Evolutionary conservation across 2,888 invertebrate species (phyloP).

Genomic region (Drosophila neotestacea): DNA sequence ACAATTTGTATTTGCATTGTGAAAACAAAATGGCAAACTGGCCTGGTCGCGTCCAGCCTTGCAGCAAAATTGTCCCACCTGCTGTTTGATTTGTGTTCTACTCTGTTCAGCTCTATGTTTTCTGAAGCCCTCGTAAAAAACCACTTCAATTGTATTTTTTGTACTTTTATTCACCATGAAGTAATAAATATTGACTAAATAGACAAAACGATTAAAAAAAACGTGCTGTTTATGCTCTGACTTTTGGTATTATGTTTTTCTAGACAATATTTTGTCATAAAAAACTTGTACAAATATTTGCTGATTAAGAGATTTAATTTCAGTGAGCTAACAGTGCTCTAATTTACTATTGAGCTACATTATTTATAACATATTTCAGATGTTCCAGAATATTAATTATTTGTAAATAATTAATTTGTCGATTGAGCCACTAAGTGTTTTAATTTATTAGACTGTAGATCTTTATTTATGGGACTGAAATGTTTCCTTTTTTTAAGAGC

Average conservation of each 20-base stretch:
- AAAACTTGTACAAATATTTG: background rate
- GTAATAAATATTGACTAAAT: constrained; percentile 34
- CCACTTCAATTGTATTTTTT: constrained; percentile 24
- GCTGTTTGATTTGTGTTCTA: constrained; percentile 75
- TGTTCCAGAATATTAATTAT: background rate
- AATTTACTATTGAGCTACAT: background rate
- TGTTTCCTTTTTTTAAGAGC: background rate
- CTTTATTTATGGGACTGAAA: background rate
- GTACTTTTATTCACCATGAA: constrained; percentile 16
- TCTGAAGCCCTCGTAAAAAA: constrained; percentile 2
- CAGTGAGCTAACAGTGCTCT: background rate
- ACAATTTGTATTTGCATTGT: constrained; percentile 76
- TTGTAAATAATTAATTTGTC: background rate
- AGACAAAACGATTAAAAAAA: constrained; percentile 47
- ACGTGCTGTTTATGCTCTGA: constrained; percentile 33
- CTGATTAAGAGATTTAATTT: background rate
- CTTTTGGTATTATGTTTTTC: background rate
- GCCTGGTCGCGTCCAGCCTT: constrained; percentile 19
- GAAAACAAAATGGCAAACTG: constrained; percentile 72
- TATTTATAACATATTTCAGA: background rate
- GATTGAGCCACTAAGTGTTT: background rate
- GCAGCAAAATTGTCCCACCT: constrained; percentile 53
- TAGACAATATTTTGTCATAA: background rate
- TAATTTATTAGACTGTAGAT: background rate
- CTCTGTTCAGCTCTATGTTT: constrained; percentile 6